These are phyloP conservation scores for Aselliscus stoliczkanus DNA, from an alignment of 2,797 vertebrate species.

Conservation along the genomic window DNA sequence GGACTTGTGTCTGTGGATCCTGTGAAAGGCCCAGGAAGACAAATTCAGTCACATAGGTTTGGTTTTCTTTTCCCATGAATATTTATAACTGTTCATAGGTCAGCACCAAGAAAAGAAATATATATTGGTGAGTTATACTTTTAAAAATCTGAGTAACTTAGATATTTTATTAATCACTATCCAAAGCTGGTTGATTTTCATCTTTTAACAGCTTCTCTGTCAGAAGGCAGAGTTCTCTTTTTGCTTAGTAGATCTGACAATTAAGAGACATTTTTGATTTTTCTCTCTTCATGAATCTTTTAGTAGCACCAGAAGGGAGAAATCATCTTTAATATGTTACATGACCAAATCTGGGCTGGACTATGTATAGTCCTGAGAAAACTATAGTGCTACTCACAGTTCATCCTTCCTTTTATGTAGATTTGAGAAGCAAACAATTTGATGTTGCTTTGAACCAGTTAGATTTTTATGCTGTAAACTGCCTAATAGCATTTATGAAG, in stretches of 20 bases:
- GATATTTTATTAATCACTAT: neutral
- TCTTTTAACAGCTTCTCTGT: neutral
- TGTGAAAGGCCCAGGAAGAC: conserved; percentile 59
- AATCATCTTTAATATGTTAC: neutral
- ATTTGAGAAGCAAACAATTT: neutral
- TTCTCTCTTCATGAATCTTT: neutral
- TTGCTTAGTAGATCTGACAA: neutral
- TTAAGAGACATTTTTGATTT: neutral
- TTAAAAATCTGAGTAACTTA: neutral
- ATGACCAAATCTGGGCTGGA: neutral
- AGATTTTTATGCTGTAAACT: neutral
- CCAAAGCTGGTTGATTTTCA: neutral
- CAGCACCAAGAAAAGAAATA: neutral
- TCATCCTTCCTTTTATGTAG: neutral
- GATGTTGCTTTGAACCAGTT: neutral
- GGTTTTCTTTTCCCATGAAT: conserved; percentile 36
- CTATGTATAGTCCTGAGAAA: neutral
- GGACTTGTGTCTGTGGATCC: conserved; percentile 13
- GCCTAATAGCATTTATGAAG: neutral
- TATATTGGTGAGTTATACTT: neutral
- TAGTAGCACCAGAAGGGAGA: neutral
- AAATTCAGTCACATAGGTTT: conserved; percentile 59
- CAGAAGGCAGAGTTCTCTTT: neutral
- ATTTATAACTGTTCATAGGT: neutral
- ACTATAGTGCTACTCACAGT: neutral